Conservation (phyloP, 2,113 vertebrate species). For the Telmatochromis bifrenatus region DNA sequence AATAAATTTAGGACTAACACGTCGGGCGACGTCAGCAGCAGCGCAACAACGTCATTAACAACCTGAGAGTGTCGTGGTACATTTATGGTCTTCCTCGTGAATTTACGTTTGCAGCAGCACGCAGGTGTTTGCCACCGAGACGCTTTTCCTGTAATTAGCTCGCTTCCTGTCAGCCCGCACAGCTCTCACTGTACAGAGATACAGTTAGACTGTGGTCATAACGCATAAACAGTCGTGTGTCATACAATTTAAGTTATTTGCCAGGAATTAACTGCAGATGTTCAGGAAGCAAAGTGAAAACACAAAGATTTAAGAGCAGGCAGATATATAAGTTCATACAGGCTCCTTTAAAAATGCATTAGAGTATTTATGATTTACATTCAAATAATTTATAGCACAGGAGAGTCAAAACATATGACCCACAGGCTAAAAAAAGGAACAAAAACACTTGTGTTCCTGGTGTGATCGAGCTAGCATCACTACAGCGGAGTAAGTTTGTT, state of each 20-base stretch:
- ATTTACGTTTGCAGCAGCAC: neutral
- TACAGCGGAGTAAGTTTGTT: neutral
- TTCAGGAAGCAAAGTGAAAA: neutral
- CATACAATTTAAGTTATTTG: neutral
- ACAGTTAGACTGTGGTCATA: neutral
- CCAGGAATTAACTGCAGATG: neutral
- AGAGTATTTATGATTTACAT: neutral
- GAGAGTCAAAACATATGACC: neutral
- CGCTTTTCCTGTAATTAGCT: neutral
- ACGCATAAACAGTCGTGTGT: neutral
- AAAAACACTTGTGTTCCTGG: neutral
- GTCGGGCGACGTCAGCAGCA: constrained; percentile 46
- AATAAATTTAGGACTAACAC: neutral
- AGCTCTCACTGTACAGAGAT: neutral
- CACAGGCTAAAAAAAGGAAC: neutral
- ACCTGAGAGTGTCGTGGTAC: neutral
- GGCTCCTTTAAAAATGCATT: neutral
- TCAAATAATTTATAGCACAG: neutral
- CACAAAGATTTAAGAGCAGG: neutral
- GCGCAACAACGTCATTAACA: constrained; percentile 15
- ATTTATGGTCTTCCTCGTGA: neutral
- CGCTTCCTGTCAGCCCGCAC: neutral
- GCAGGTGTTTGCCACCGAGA: neutral
- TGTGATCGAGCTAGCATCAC: rapidly evolving
- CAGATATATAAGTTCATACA: neutral